A percentile compares a stretch with the other conserved stretches of the same genome.
Conservation (phyloP, 2,113 vertebrate genomes). For the Tetrax tetrax region DNA sequence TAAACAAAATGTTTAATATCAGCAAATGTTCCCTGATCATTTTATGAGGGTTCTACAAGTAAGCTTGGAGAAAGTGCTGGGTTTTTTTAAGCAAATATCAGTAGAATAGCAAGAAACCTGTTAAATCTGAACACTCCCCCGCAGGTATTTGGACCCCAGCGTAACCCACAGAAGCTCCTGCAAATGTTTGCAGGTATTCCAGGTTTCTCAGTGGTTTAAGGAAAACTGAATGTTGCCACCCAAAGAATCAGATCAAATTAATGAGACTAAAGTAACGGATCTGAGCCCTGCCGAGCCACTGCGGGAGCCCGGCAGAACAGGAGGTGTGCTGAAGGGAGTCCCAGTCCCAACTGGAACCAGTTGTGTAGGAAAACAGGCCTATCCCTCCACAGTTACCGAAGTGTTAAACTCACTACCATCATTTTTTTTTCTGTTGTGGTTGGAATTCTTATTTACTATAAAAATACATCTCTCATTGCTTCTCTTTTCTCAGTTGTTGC, state of each 20-base stretch:
- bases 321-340: neutral
- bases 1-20: neutral
- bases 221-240: neutral
- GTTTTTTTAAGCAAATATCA: neutral
- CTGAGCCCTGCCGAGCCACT: neutral
- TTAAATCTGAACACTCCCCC: neutral
- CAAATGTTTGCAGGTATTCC: neutral
- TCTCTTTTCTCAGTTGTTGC: neutral
- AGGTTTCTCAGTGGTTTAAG: neutral
- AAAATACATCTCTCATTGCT: neutral
- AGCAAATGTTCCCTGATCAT: neutral
- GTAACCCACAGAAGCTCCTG: neutral
- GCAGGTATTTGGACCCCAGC: neutral
- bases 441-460: neutral
- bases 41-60: neutral
- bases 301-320: neutral
- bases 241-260: neutral
- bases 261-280: neutral
- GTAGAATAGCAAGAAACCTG: neutral
- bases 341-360: neutral
- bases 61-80: neutral
- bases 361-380: neutral
- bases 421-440: neutral
- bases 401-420: neutral
- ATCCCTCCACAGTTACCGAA: fast-evolving